These are phyloP conservation scores for Disparrhopalites patrizii DNA, from an alignment of 2,888 invertebrate species.

Conservation along the genomic window DNA sequence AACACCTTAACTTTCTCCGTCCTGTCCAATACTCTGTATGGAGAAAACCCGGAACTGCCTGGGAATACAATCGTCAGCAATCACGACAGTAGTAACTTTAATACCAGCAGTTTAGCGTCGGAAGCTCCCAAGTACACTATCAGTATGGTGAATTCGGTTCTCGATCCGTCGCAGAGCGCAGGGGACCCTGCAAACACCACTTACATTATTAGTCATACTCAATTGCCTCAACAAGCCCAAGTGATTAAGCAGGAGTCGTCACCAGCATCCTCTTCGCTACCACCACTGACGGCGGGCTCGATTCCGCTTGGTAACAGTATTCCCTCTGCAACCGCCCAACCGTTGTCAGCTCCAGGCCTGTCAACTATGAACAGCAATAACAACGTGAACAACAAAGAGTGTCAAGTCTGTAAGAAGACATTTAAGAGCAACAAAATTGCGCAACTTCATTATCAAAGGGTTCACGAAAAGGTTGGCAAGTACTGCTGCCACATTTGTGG, in stretches of 20 bases:
- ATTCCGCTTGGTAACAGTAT: not conserved
- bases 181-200: not conserved
- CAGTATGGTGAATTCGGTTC: constrained; percentile 12
- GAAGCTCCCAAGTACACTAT: constrained; percentile 11
- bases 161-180: constrained; percentile 3
- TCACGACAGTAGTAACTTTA: constrained; percentile 11
- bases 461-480: constrained; percentile 43
- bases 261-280: not conserved
- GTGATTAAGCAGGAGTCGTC: constrained; percentile 10
- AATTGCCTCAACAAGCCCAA: constrained; percentile 2
- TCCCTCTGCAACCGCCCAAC: not conserved
- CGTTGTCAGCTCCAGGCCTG: not conserved
- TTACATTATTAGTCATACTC: constrained; percentile 15
- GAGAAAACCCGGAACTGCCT: not conserved
- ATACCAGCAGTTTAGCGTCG: not conserved
- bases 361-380: constrained; percentile 17
- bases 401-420: constrained; percentile 44
- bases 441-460: constrained; percentile 42
- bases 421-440: constrained; percentile 47
- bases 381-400: constrained; percentile 31
- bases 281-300: not conserved
- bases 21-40: not conserved
- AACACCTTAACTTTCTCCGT: not conserved
- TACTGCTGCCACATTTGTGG: constrained; percentile 46
- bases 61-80: constrained; percentile 3